Evolutionary conservation across 2,797 vertebrate species (phyloP).

Genomic region (Anguilla anguilla): DNA sequence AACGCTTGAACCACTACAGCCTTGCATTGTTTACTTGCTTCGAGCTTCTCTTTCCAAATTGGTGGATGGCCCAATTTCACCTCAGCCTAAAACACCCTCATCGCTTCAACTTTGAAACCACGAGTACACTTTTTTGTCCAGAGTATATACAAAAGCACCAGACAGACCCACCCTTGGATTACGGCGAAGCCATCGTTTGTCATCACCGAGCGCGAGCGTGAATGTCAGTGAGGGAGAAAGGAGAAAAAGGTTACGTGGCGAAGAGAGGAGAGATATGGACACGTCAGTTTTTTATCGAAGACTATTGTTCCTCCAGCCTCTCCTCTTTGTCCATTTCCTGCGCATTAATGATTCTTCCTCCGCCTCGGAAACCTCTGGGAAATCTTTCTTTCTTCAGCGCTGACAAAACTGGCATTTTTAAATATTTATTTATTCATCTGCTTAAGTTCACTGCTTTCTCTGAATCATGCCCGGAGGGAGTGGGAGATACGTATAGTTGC

Average conservation of each 20-base stretch:
- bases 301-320: background rate
- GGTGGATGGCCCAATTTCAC: background rate
- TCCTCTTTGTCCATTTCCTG: background rate
- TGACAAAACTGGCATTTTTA: constrained; percentile 1
- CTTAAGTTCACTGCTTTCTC: background rate
- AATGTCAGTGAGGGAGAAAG: background rate
- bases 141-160: background rate
- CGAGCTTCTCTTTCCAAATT: no score
- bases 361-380: background rate
- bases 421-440: background rate
- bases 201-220: background rate
- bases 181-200: background rate
- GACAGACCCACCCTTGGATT: background rate
- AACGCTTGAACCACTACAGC: background rate
- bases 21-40: no score
- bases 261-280: background rate
- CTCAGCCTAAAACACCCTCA: background rate
- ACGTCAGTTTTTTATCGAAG: background rate
- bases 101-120: background rate
- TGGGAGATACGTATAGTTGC: background rate
- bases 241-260: background rate
- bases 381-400: background rate
- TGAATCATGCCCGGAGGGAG: background rate
- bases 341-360: background rate
- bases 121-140: background rate